A percentile compares a stretch with the other conserved stretches of the same genome.
phyloP scores from a whole-genome alignment of 2,113 vertebrate species.

The Campylomormyrus tamandua region DNA sequence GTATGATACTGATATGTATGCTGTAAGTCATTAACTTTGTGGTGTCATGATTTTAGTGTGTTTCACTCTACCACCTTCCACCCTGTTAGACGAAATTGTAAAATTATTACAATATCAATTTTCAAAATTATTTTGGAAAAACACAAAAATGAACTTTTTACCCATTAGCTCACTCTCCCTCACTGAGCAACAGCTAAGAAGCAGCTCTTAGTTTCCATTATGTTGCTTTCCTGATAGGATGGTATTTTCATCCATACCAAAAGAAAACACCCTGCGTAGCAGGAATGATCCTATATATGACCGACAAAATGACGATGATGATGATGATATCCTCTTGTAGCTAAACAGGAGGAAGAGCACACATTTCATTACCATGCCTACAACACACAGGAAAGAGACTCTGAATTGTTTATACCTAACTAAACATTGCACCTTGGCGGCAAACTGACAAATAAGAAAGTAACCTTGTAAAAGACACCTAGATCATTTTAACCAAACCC shows the following conservation, averaged over 20 bases:
- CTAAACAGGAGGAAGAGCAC: neutral
- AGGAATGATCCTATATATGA: neutral
- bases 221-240: neutral
- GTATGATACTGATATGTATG: neutral
- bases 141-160: neutral
- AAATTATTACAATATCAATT: neutral
- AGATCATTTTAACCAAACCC: neutral
- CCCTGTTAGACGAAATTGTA: neutral
- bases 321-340: neutral
- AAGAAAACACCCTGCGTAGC: neutral
- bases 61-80: neutral
- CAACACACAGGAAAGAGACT: neutral
- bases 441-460: neutral
- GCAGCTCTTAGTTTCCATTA: neutral
- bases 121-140: neutral
- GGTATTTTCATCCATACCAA: neutral
- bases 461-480: neutral
- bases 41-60: neutral
- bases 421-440: neutral
- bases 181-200: neutral
- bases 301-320: neutral
- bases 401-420: neutral
- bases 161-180: neutral
- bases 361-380: neutral
- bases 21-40: neutral